phyloP scores from a whole-genome alignment of 1,140 invertebrate genomes.

The Eumaeus atala region DNA sequence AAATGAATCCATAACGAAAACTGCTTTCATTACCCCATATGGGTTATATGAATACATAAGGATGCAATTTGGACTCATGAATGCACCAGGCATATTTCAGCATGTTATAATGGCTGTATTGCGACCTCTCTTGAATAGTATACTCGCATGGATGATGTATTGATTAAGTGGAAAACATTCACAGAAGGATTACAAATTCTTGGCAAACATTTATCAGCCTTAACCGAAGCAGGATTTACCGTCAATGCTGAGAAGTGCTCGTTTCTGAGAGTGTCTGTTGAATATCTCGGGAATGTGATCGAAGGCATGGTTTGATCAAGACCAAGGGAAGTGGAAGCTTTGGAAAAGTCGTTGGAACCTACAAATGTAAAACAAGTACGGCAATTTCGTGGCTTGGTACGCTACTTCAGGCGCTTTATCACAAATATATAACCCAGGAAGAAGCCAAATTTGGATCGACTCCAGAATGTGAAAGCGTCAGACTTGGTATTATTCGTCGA shows the following conservation, averaged over 20 bases:
- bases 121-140: neutral
- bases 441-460: constrained; percentile 20
- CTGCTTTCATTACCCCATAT: too few relatives aligned
- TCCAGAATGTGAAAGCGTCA: constrained; percentile 14
- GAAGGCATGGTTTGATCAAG: constrained; percentile 14
- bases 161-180: neutral
- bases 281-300: constrained; percentile 4
- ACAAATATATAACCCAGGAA: constrained; percentile 21
- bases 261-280: neutral
- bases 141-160: constrained; percentile 8
- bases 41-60: too few relatives aligned
- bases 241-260: constrained; percentile 9
- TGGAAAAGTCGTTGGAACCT: constrained; percentile 18
- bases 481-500: constrained; percentile 28
- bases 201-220: neutral
- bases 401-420: constrained; percentile 29
- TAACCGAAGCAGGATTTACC: constrained; percentile 6
- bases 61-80: too few relatives aligned
- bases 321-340: constrained; percentile 22
- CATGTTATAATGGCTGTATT: too few relatives aligned
- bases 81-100: too few relatives aligned
- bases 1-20: too few relatives aligned
- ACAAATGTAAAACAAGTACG: constrained; percentile 22
- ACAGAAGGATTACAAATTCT: neutral
- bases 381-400: constrained; percentile 27